These are phyloP conservation scores for Drosophila neoperkinsi DNA, from an alignment of 2,888 invertebrate species.

Conservation along the genomic window DNA sequence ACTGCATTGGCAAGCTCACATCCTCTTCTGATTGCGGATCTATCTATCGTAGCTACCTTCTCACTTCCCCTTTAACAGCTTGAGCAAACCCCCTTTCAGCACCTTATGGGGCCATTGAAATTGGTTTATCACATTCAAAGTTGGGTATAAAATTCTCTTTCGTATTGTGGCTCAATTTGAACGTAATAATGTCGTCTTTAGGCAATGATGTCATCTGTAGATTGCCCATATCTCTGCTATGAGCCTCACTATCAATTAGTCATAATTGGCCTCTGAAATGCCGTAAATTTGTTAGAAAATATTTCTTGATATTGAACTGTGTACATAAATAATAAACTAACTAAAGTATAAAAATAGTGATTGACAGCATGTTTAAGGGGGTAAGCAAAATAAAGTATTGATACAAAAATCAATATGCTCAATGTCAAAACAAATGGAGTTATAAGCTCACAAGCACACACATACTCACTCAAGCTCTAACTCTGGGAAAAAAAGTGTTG, in stretches of 20 bases:
- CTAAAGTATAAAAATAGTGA: not conserved
- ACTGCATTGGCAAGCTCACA: slow-evolving; percentile 50
- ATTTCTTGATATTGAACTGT: not conserved
- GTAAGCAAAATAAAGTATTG: slow-evolving; percentile 8
- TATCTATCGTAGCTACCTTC: not conserved
- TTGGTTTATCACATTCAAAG: slow-evolving; percentile 54
- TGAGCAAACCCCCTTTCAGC: slow-evolving; percentile 3
- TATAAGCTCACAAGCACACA: slow-evolving; percentile 27
- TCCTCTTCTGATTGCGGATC: not conserved
- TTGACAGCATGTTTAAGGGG: not conserved
- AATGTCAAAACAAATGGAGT: slow-evolving; percentile 70
- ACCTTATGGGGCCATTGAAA: slow-evolving; percentile 56
- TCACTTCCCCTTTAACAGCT: not conserved
- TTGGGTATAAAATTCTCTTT: slow-evolving; percentile 50
- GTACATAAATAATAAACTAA: not conserved
- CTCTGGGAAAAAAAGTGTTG: slow-evolving; percentile 64
- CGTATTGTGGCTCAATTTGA: slow-evolving; percentile 40
- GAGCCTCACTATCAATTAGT: slow-evolving; percentile 20
- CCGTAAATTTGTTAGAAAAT: not conserved
- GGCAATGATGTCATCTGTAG: slow-evolving; percentile 9
- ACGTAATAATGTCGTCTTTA: slow-evolving; percentile 13
- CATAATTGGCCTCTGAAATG: slow-evolving; percentile 23
- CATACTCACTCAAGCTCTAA: slow-evolving; percentile 4
- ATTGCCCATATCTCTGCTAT: slow-evolving; percentile 25
- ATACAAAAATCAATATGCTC: slow-evolving; percentile 64